Evolutionary conservation across 2,797 vertebrate species (phyloP), one percentile per base, ranked within the genome.

Genomic region (Diplodus sargus): DNA sequence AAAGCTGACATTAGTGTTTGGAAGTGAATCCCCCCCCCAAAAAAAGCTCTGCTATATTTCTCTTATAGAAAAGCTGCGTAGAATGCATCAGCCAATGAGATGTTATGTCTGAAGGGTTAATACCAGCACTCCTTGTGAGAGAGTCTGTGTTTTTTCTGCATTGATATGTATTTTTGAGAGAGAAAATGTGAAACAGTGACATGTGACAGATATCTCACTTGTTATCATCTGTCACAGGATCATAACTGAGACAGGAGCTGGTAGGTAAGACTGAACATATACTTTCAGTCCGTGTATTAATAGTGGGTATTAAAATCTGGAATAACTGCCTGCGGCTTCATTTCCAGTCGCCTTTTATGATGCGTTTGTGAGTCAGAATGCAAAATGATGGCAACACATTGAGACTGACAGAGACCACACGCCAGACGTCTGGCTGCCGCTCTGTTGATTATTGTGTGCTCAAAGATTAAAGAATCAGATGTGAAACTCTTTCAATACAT

Each of bases 401-500:
- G 47, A 5, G 48, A 43, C 11, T 61, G 43, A 28, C 5, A 54
- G 2, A 1, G 25, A 62, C 30, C 3, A 0, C 20, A 34, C 28
- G 18, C 12, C 9, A 23, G 51, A 51, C 4, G 4, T 59, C 8
- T 69, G 49, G 8, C 5, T 12, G 18, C 5, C 48, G 5, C 22
- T 28, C 74, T 12, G 16, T 56, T 56, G 15, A 75, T 20, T 20
- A 12, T 22, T n/a, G 2, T 68, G 3, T 51, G 23, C 52, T 54
- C n/a, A 78, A 87, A 79, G 28, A 87, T 76, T 47, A 20, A 90
- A 17, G 52, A 86, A 62, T 80, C 80, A 54, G 62, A 84, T 64
- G 53, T 78, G 64, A 81, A 75, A 70, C 63, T 78, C 80, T 90
- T 94, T 90, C 72, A 86, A 83, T 92, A 90, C 93, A 91, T 90